These are phyloP conservation scores for Molossus molossus DNA, from an alignment of 2,797 vertebrate species.

Conservation along the genomic window DNA sequence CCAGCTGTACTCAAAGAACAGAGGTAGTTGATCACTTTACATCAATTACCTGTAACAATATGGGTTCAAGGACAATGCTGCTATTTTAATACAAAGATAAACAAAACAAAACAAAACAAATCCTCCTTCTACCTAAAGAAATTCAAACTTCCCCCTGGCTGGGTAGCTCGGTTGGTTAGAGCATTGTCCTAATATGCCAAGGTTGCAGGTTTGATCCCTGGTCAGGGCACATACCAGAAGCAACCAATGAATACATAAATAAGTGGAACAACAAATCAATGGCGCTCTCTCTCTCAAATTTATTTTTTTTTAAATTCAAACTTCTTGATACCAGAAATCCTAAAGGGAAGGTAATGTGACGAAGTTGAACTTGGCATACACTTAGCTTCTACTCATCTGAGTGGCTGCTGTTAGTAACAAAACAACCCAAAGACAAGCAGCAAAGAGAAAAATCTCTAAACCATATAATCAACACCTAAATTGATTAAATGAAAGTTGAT, in stretches of 20 bases:
- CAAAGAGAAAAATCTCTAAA: conserved; percentile 8
- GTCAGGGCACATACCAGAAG: neutral
- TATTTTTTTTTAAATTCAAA: neutral
- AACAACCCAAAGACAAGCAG: conserved; percentile 45
- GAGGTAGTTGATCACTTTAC: neutral
- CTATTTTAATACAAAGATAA: conserved; percentile 40
- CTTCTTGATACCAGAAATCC: conserved; percentile 35
- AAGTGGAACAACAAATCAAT: neutral
- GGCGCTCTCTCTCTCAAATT: neutral
- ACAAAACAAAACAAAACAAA: conserved; percentile 29
- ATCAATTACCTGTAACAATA: neutral
- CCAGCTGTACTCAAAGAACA: neutral
- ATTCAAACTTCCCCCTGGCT: neutral
- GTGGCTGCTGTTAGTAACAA: conserved; percentile 2
- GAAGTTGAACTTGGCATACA: neutral
- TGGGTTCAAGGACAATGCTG: neutral
- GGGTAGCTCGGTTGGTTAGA: neutral
- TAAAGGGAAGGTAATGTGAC: conserved; percentile 5
- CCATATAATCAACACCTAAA: neutral
- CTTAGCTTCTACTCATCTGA: neutral
- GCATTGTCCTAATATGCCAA: neutral
- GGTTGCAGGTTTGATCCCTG: neutral
- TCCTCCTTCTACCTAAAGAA: neutral
- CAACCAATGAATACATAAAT: neutral
- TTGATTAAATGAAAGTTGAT: neutral